These are phyloP conservation scores for Callinectes sapidus DNA, from an alignment of 2,888 invertebrate species.

Conservation along the genomic window DNA sequence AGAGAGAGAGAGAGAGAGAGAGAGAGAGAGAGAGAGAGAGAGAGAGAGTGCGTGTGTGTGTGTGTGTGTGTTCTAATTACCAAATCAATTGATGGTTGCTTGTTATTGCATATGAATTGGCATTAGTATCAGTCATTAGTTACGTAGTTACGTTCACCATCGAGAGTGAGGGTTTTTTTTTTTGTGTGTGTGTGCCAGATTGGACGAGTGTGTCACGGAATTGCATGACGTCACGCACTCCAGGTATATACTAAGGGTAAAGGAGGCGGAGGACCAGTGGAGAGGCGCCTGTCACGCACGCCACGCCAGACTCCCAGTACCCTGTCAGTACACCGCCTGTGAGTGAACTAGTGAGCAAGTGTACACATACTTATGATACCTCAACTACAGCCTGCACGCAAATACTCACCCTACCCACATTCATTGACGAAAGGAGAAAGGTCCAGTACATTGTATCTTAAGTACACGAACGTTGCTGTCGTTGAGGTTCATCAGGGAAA, in stretches of 20 bases:
- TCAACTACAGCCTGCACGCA: neutral
- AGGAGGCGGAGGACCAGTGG: constrained; percentile 1
- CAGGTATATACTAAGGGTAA: neutral
- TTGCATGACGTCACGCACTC: neutral
- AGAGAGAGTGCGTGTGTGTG: neutral
- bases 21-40: neutral
- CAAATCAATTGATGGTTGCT: neutral
- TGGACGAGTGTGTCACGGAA: neutral
- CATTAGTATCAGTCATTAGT: neutral
- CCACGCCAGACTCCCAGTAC: neutral
- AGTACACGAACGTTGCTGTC: too few species aligned
- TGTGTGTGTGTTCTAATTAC: neutral
- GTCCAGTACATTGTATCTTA: neutral
- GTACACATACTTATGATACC: neutral
- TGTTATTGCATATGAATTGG: neutral
- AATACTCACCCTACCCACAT: neutral
- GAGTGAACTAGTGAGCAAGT: neutral
- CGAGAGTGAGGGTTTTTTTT: neutral
- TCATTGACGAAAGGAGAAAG: neutral
- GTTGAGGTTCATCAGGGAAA: too few species aligned
- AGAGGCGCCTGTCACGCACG: neutral
- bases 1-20: neutral
- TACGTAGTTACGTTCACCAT: neutral
- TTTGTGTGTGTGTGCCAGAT: neutral
- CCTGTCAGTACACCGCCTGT: neutral